A percentile compares a stretch with the other conserved stretches of the same genome.
Evolutionary conservation across 2,113 vertebrate genomes (phyloP).

Genomic region (Nesoenas mayeri): DNA sequence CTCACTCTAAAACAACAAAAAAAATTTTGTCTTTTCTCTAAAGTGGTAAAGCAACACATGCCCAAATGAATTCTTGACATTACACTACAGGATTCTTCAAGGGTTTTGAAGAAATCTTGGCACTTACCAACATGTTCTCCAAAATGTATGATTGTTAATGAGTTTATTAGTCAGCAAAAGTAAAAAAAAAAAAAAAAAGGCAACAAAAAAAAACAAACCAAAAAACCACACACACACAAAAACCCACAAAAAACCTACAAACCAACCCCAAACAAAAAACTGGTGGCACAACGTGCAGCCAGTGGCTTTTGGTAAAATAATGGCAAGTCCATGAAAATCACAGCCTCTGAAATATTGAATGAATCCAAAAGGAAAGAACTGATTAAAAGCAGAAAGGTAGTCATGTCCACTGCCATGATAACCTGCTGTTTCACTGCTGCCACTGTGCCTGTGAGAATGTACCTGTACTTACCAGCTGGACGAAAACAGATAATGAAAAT

Average conservation of each 20-base stretch:
- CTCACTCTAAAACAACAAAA: slow-evolving; percentile 37
- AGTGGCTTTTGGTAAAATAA: neutral
- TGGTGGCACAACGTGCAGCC: neutral
- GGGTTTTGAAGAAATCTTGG: slow-evolving; percentile 13
- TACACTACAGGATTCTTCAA: neutral
- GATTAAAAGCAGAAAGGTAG: neutral
- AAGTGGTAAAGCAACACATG: slow-evolving; percentile 32
- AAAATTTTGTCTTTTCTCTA: slow-evolving; percentile 47
- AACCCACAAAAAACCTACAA: too few relatives aligned
- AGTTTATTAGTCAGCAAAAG: neutral
- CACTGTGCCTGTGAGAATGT: accelerated
- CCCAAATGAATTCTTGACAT: slow-evolving; percentile 23
- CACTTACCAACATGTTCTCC: neutral
- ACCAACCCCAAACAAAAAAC: too few relatives aligned
- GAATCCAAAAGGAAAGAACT: neutral
- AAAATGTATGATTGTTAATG: neutral
- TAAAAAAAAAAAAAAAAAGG: neutral
- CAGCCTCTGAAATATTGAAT: neutral
- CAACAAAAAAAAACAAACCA: neutral
- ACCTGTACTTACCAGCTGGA: neutral
- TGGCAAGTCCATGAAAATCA: neutral
- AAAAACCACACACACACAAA: too few relatives aligned
- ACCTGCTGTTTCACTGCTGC: neutral
- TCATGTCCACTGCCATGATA: neutral
- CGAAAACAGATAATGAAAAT: neutral